Evolutionary conservation across 2,113 vertebrate genomes (phyloP), one percentile per base, ranked within the genome.

Genomic region (Lichenostomus cassidix): DNA sequence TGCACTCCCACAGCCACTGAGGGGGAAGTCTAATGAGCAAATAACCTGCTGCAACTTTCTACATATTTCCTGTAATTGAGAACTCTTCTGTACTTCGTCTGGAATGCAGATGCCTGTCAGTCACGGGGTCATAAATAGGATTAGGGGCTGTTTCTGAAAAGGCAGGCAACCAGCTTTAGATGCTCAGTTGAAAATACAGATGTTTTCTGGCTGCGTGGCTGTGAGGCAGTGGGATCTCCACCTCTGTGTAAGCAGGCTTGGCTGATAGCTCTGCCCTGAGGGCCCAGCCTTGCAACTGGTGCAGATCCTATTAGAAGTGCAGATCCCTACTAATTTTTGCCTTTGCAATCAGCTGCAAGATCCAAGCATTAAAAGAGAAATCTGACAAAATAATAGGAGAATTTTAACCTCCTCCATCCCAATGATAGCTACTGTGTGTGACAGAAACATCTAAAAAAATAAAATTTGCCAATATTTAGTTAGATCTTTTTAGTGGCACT

Each of bases 1-100:
- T 64, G 47, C 62, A 81, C 96, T 93, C 95, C 91, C 90, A 92
- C 95, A 93, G 85, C 16, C 73, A 93, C 88, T 50, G 68, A 92
- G 59, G 75, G 67, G 84, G 91, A 95, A 83, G 87, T 81, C 87
- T 97, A 93, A 96, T 83, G 87, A 95, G 83, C 79, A 95, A 95
- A 97, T 96, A 95, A 96, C 95, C 90, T 96, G 69, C 82, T 92
- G 87, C 86, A 96, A 95, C 95, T 96, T 94, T 96, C 85, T 83
- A 89, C 91, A 89, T 96, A 92, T 94, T 96, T 97, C 96, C 96
- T 97, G 96, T 96, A 97, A 96, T 89, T 95, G 96, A 97, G 94
- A 97, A 91, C 91, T 95, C 94, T 92, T 90, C 85, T 80, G 91
- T 95, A 75, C 83, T 96, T 86, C 0, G n/a, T 85, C 94, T 97